These are phyloP conservation scores for Erpetoichthys calabaricus DNA, from an alignment of 2,797 vertebrate genomes.

Conservation along the genomic window DNA sequence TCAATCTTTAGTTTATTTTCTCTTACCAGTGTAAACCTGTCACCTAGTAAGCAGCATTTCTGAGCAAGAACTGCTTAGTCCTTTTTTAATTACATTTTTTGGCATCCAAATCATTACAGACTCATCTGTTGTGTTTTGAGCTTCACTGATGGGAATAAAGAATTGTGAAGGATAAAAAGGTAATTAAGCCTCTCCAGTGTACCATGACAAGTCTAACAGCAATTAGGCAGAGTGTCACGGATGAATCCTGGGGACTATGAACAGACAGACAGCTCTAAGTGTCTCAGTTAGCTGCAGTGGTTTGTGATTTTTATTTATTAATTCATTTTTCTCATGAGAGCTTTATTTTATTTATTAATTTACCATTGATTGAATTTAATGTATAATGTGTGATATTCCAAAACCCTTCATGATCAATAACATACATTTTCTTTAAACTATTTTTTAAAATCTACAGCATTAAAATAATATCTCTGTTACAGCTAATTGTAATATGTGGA, in stretches of 20 bases:
- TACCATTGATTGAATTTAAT: too few species aligned
- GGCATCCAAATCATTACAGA: not conserved
- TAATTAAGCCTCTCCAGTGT: conserved; percentile 5
- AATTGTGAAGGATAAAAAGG: conserved; percentile 1
- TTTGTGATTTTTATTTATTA: not conserved
- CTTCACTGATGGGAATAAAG: conserved; percentile 1
- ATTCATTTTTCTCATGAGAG: not conserved
- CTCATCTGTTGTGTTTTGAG: conserved; percentile 3
- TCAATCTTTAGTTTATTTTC: too few species aligned
- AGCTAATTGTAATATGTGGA: too few species aligned
- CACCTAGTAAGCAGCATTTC: not conserved
- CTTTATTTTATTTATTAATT: too few species aligned
- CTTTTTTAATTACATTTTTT: conserved; percentile 5
- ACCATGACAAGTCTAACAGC: conserved; percentile 3
- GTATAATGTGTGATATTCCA: too few species aligned
- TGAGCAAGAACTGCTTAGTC: not conserved
- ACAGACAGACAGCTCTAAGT: not conserved
- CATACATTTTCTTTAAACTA: too few species aligned
- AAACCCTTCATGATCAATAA: too few species aligned
- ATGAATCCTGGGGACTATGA: not conserved
- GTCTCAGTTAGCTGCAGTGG: not conserved
- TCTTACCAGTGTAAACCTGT: not conserved
- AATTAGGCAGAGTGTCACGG: conserved; percentile 1
- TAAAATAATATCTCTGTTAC: too few species aligned
- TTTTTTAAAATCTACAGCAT: too few species aligned